Conservation (phyloP, 2,888 invertebrate genomes). For the Agrilus cyanescens region DNA sequence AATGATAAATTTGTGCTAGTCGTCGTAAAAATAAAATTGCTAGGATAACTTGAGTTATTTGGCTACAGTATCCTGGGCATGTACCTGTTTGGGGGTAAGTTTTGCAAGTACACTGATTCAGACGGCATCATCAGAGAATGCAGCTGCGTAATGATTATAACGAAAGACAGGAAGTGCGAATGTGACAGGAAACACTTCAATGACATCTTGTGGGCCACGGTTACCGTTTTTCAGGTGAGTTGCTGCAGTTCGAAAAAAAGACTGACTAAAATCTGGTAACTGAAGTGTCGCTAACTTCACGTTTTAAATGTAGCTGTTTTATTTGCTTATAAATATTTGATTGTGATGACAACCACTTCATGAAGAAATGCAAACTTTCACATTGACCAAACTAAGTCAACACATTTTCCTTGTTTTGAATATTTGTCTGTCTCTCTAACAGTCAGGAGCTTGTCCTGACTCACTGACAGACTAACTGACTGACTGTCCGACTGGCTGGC, state of each 20-base stretch:
- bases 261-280: no score
- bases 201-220: conserved; percentile 94
- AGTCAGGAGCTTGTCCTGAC: no score
- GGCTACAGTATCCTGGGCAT: conserved; percentile 91
- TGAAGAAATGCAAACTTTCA: no score
- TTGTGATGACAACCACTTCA: no score
- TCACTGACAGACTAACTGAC: no score
- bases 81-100: conserved; percentile 99
- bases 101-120: conserved; percentile 93
- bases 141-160: conserved; percentile 84
- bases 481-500: no score
- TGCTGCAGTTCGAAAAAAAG: conserved; percentile 1
- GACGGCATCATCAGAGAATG: conserved; percentile 70
- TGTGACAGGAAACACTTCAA: conserved; percentile 99
- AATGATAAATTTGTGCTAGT: background rate
- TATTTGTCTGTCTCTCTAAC: no score
- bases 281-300: no score
- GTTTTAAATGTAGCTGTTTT: no score
- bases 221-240: conserved; percentile 95
- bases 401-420: no score
- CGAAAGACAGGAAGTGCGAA: conserved; percentile 80
- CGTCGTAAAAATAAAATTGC: conserved; percentile 5
- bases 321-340: no score
- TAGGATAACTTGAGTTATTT: conserved; percentile 19
- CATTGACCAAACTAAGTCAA: no score